Evolutionary conservation across 2,113 vertebrate species (phyloP).

Genomic region (Eptesicus fuscus): DNA sequence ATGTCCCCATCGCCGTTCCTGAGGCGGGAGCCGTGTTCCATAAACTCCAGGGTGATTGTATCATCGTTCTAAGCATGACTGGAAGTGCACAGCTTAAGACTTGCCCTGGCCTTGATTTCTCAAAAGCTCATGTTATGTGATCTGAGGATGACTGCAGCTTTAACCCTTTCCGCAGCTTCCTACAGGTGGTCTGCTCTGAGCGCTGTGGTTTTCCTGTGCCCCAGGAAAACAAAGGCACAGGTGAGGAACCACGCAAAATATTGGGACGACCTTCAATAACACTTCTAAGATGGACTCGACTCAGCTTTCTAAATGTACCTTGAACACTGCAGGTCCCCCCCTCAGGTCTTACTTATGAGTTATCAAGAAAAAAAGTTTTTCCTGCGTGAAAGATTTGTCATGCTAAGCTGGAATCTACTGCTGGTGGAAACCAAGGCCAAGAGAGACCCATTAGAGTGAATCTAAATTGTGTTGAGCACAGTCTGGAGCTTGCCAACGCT

Average conservation of each 20-base stretch:
- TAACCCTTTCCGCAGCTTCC: not conserved
- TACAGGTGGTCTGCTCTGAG: not conserved
- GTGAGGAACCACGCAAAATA: not conserved
- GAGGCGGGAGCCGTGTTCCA: not conserved
- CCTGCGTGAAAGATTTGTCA: not conserved
- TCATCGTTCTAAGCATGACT: not conserved
- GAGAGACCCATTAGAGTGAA: not conserved
- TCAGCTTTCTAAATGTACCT: not conserved
- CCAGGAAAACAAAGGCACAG: not conserved
- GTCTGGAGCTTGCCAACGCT: not conserved
- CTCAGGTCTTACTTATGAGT: not conserved
- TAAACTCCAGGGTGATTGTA: not conserved
- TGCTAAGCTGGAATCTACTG: not conserved
- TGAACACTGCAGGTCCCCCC: not conserved
- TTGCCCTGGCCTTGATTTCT: not conserved
- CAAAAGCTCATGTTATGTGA: not conserved
- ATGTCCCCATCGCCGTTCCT: not conserved
- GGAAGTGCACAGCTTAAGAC: not conserved
- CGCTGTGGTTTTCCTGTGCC: not conserved
- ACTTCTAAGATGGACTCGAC: slow-evolving; percentile 24
- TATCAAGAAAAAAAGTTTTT: slow-evolving; percentile 20
- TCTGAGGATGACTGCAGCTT: not conserved
- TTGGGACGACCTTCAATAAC: not conserved
- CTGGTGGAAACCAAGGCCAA: not conserved
- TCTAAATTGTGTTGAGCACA: not conserved